These are phyloP conservation scores for Parazoanthus atlanticus DNA, from an alignment of 92 coral and sea anemone genomes.

Conservation along the genomic window DNA sequence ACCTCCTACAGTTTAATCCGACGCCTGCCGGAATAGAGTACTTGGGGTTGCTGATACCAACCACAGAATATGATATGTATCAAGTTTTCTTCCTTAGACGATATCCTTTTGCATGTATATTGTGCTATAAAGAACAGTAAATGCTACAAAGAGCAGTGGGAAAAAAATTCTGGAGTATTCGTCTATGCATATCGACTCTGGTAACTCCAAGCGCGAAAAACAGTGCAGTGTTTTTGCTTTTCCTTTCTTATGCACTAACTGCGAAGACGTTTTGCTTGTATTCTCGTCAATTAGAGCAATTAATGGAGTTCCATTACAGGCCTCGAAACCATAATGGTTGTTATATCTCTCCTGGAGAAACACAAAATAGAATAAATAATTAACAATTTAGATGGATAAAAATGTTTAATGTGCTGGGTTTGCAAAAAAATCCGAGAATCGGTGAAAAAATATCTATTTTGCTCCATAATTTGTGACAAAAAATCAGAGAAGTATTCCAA, in stretches of 20 bases:
- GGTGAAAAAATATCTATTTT: too few relatives aligned
- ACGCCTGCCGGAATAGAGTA: not conserved
- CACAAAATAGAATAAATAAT: not conserved
- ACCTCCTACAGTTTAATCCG: not conserved
- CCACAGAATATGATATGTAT: not conserved
- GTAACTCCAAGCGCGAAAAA: slow-evolving; percentile 33
- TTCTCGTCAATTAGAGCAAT: slow-evolving; percentile 24
- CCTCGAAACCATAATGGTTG: slow-evolving; percentile 37
- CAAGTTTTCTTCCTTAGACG: not conserved
- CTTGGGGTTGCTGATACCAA: not conserved
- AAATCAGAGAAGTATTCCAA: too few relatives aligned
- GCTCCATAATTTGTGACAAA: not conserved
- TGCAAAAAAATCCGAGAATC: not conserved
- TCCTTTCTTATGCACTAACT: slow-evolving; percentile 44
- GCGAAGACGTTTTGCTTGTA: slow-evolving; percentile 57
- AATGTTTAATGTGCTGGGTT: not conserved
- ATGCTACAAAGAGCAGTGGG: slow-evolving; percentile 73
- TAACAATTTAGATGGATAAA: not conserved
- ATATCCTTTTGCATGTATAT: slow-evolving; percentile 39
- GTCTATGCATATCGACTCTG: slow-evolving; percentile 84
- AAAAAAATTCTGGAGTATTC: slow-evolving; percentile 83
- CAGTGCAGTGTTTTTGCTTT: not conserved
- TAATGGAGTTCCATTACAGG: slow-evolving; percentile 43
- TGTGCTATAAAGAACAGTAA: slow-evolving; percentile 75
- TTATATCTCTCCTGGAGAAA: slow-evolving; percentile 19